These are phyloP conservation scores for Thunnus maccoyii DNA, from an alignment of 2,113 vertebrate species.

Conservation along the genomic window DNA sequence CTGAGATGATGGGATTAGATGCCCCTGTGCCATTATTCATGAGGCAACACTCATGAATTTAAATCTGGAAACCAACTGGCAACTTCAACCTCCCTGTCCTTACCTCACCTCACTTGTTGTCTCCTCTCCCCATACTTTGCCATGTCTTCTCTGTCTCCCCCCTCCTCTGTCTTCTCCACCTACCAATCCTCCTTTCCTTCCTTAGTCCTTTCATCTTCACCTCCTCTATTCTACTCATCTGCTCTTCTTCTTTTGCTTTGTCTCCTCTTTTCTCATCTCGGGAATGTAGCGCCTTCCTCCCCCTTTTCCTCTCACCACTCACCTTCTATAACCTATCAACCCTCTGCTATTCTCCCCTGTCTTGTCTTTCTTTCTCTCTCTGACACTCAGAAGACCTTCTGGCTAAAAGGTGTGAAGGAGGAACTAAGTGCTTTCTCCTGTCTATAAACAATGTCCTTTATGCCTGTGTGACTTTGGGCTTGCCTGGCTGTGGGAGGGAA, in stretches of 20 bases:
- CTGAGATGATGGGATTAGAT: slow-evolving; percentile 46
- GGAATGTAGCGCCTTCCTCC: neutral
- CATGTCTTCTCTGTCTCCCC: slow-evolving; percentile 1
- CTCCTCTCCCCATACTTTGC: slow-evolving; percentile 9
- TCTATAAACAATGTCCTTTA: slow-evolving; percentile 80
- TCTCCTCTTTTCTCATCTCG: slow-evolving; percentile 37
- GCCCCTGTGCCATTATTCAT: slow-evolving; percentile 40
- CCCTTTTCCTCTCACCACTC: slow-evolving; percentile 14
- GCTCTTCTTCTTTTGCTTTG: slow-evolving; percentile 23
- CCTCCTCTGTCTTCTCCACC: neutral
- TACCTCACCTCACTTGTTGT: slow-evolving; percentile 23
- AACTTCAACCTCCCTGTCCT: slow-evolving; percentile 27
- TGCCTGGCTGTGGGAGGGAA: slow-evolving; percentile 30
- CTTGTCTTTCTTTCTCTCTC: slow-evolving; percentile 41
- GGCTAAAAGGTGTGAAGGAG: slow-evolving; percentile 80
- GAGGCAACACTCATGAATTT: slow-evolving; percentile 51
- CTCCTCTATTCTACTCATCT: slow-evolving; percentile 32
- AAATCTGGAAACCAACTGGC: slow-evolving; percentile 52
- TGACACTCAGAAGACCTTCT: slow-evolving; percentile 68
- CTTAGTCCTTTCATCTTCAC: slow-evolving; percentile 12
- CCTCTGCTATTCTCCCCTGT: slow-evolving; percentile 40
- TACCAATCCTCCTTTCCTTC: slow-evolving; percentile 18
- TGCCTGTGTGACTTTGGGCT: slow-evolving; percentile 56
- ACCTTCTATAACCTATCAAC: slow-evolving; percentile 50
- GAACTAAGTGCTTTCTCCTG: slow-evolving; percentile 81